Evolutionary conservation across 2,113 vertebrate genomes (phyloP).

Genomic region (Hemicordylus capensis): DNA sequence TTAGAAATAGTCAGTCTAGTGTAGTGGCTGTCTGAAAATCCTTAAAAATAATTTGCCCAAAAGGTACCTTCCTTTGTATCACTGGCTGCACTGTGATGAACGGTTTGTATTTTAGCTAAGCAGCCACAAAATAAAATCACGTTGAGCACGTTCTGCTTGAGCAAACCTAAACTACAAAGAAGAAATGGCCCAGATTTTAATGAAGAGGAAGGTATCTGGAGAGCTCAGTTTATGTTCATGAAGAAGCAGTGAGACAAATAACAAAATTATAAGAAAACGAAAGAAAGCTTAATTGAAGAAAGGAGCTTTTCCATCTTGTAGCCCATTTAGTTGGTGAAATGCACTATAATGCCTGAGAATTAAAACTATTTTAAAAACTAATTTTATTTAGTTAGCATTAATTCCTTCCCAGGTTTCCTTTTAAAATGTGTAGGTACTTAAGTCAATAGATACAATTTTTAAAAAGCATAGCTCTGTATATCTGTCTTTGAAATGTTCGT

Average conservation of each 20-base stretch:
- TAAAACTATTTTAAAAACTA: constrained; percentile 42
- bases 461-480: constrained; percentile 1
- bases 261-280: constrained; percentile 18
- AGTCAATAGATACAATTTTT: constrained; percentile 31
- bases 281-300: constrained; percentile 42
- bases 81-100: neutral
- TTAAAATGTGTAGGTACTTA: constrained; percentile 18
- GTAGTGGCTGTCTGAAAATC: constrained; percentile 18
- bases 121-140: constrained; percentile 20
- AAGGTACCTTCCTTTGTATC: neutral
- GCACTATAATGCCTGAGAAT: constrained; percentile 23
- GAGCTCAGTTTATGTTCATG: neutral
- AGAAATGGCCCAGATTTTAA: neutral
- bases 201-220: constrained; percentile 1
- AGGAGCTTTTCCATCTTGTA: constrained; percentile 10
- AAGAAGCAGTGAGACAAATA: constrained; percentile 22
- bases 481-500: constrained; percentile 27
- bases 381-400: constrained; percentile 42
- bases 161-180: constrained; percentile 18
- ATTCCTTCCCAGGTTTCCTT: constrained; percentile 14
- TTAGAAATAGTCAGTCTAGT: neutral
- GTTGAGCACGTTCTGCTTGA: constrained; percentile 35
- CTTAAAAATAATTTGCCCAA: neutral
- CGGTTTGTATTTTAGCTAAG: neutral
- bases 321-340: neutral